Evolutionary conservation across 2,888 invertebrate species (phyloP).

Genomic region (Erynnis tages): DNA sequence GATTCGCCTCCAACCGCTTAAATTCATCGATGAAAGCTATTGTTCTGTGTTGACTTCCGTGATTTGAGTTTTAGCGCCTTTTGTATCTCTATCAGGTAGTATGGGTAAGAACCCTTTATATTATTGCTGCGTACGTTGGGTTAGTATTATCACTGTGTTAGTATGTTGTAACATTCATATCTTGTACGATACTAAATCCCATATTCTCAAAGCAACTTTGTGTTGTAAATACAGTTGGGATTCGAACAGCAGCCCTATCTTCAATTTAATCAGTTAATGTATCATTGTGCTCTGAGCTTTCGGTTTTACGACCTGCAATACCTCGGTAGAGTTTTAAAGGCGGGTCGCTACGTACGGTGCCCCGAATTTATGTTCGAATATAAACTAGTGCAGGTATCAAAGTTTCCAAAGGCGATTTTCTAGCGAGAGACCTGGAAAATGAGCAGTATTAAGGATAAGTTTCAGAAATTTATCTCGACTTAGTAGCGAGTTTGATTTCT

Average conservation of each 20-base stretch:
- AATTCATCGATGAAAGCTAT: not conserved
- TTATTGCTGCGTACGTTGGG: not conserved
- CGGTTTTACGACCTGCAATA: slow-evolving; percentile 58
- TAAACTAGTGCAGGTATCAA: slow-evolving; percentile 38
- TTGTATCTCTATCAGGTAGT: too few relatives aligned
- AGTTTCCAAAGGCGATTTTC: slow-evolving; percentile 25
- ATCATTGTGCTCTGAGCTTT: slow-evolving; percentile 51
- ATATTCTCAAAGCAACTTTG: not conserved
- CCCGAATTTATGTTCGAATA: slow-evolving; percentile 45
- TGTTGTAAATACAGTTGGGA: slow-evolving; percentile 1
- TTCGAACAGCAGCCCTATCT: slow-evolving; percentile 44
- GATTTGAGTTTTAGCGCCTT: too few relatives aligned
- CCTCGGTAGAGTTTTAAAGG: slow-evolving; percentile 45
- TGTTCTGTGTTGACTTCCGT: slow-evolving; percentile 6
- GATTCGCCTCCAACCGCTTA: slow-evolving; percentile 8
- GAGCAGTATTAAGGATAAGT: slow-evolving; percentile 24
- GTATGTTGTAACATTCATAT: not conserved
- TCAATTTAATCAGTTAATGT: slow-evolving; percentile 74
- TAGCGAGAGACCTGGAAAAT: slow-evolving; percentile 24
- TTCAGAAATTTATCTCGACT: slow-evolving; percentile 20
- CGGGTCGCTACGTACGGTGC: slow-evolving; percentile 29
- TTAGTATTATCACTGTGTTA: not conserved
- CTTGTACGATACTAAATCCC: slow-evolving; percentile 3
- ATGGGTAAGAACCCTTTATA: too few relatives aligned
- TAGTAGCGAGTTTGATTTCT: slow-evolving; percentile 16